These are phyloP conservation scores for Amphibalanus amphitrite DNA, from an alignment of 1,140 invertebrate genomes.

Conservation along the genomic window DNA sequence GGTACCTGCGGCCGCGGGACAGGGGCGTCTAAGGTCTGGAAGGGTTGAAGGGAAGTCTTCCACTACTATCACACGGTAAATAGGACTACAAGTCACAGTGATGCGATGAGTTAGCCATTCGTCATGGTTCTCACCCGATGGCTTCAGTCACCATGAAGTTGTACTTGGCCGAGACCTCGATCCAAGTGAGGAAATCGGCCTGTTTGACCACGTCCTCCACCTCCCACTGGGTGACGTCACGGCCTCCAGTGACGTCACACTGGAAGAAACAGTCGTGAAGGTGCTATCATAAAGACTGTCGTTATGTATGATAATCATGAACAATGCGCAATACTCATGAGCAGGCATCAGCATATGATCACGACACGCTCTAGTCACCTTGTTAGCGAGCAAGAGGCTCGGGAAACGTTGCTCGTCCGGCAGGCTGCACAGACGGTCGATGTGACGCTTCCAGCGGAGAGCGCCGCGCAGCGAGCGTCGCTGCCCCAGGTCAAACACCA, in stretches of 20 bases:
- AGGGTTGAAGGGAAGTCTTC: not conserved
- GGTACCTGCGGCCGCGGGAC: not conserved
- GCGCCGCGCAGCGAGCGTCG: constrained; percentile 37
- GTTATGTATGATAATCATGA: too few species aligned
- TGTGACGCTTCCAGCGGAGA: constrained; percentile 41
- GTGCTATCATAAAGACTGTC: too few species aligned
- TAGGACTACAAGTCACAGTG: too few species aligned
- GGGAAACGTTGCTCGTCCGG: constrained; percentile 36
- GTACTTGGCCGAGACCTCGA: constrained; percentile 40
- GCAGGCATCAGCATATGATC: too few species aligned
- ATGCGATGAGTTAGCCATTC: too few species aligned
- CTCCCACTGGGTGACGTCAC: constrained; percentile 36
- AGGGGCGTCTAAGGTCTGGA: not conserved
- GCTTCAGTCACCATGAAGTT: constrained; percentile 41
- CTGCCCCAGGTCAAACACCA: constrained; percentile 42
- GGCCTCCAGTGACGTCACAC: constrained; percentile 21
- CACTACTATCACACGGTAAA: not conserved
- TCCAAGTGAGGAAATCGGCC: constrained; percentile 41
- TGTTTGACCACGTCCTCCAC: constrained; percentile 39
- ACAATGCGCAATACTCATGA: too few species aligned
- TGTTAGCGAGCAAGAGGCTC: constrained; percentile 40
- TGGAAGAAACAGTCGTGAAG: too few species aligned
- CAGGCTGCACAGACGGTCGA: constrained; percentile 37
- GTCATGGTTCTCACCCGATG: constrained; percentile 28
- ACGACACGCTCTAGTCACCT: constrained; percentile 30